Base-by-base conservation (phyloP, 2,888 invertebrate genomes). In the Seira sanloemensis region DNA sequence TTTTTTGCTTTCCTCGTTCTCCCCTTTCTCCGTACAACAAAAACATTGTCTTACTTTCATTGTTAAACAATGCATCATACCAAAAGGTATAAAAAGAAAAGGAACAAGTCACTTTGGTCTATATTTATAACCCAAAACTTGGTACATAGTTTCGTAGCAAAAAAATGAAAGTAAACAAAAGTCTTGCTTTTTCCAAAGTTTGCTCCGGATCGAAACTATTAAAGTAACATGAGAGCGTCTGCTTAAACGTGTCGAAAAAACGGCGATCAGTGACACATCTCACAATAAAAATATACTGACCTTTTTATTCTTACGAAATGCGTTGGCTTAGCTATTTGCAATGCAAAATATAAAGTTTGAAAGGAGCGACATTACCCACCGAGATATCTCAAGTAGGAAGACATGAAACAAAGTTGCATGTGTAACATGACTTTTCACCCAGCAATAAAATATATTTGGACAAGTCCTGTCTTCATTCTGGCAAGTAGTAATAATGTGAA, bases 81-180 rank as follows among this genome's bases (percentile, higher is more conserved):
- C 58, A 9, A 58, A 58, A 58, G n/a, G n/a, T 58, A 18, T 7
- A 5, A 58, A 58, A n/a, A 18, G 9, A n/a, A 18, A 58, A 58
- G 18, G n/a, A n/a, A n/a, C n/a, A n/a, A n/a, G n/a, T n/a, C n/a
- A n/a, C n/a, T n/a, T n/a, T n/a, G n/a, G n/a, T n/a, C n/a, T n/a
- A n/a, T 18, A n/a, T n/a, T 58, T 58, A 18, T 58, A 58, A 7
- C 58, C 7, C 58, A 58, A 9, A 18, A 58, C 2, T n/a, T 2
- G n/a, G 58, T 18, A 16, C n/a, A 58, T n/a, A 58, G 58, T n/a
- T 58, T 58, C 2, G 58, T 12, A 58, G n/a, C n/a, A 58, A 58
- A 9, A 12, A 58, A 58, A 18, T 16, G 58, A 58, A 58, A 58
- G 58, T 58, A 58, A 58, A 58, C 58, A 58, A 58, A 58, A 37